Evolutionary conservation across 2,113 vertebrate species (phyloP).

Genomic region (Pterocles gutturalis): DNA sequence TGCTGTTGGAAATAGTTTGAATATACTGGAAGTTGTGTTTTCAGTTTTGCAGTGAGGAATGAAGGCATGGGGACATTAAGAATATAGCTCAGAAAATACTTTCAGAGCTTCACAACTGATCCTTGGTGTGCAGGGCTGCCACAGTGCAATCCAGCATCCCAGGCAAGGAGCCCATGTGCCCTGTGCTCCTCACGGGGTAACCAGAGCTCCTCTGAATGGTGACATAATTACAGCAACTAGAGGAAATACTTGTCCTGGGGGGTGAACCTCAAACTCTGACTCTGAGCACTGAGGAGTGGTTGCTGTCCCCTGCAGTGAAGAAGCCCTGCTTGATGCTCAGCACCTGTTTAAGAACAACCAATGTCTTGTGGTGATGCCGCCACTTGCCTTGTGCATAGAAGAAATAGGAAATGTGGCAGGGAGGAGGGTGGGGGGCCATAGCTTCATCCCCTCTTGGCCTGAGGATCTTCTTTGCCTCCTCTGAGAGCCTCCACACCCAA

Average conservation of each 20-base stretch:
- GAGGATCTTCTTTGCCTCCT: neutral
- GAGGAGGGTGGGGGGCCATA: rapidly evolving
- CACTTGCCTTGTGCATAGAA: neutral
- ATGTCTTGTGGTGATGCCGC: rapidly evolving
- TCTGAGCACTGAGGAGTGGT: neutral
- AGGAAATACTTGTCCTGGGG: neutral
- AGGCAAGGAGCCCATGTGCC: neutral
- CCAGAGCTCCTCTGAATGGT: neutral
- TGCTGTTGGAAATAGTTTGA: neutral
- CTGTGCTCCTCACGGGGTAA: neutral
- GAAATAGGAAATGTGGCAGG: neutral
- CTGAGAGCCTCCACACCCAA: neutral
- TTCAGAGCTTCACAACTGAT: neutral
- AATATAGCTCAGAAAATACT: neutral
- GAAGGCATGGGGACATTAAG: neutral
- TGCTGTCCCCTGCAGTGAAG: neutral
- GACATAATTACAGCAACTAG: neutral
- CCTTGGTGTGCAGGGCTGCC: neutral
- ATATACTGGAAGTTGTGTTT: neutral
- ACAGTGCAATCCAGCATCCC: neutral
- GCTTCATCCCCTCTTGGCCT: neutral
- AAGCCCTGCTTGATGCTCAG: neutral
- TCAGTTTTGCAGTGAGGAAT: neutral
- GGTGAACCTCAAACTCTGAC: neutral
- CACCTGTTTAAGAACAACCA: neutral